Base-by-base conservation (phyloP, 2,797 vertebrate genomes). In the Pagetopsis macropterus region DNA sequence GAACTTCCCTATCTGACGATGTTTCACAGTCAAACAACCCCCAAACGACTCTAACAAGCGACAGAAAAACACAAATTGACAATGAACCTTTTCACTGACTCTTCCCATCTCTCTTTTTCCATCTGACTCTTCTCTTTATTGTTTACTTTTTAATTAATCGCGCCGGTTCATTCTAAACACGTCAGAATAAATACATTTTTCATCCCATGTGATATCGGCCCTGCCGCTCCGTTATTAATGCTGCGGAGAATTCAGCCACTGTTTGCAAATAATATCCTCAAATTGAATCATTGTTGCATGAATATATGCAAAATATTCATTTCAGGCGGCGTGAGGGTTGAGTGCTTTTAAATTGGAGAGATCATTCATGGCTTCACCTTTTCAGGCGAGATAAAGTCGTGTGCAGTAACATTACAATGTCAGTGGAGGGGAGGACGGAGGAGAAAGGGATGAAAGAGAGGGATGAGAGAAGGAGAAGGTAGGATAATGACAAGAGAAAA, bases 291-390 rank as follows among this genome's bases (percentile, higher is more conserved):
- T 97, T 97, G 97, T 98, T 98, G 96, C 97, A 98, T 99, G 97
- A 98, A 98, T 99, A 97, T 98, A 98, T 99, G 98, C 97, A 98
- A 98, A 98, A 97, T 97, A 97, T 98, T 98, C 97, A 98, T 97
- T 97, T 97, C 96, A 96, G 95, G 95, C 95, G 95, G 95, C 95
- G 97, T 97, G 96, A 97, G 97, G 97, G 97, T 98, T 98, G 98
- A 99, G 97, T 98, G 97, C 96, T 98, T 98, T 99, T 98, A 98
- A 98, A 99, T 98, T 98, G 97, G 96, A 97, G 96, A 99, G 97
- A 99, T 99, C 97, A 98, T 96, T 99, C 97, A 99, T 97, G 96
- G 96, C 96, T 97, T 98, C 97, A 99, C 97, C 97, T 99, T 98
- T 98, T 98, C 96, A 96, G 96, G 96, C 96, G 95, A 98, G 97